Percentiles rank a stretch among this genome's conserved stretches.
phyloP scores from a whole-genome alignment of 2,797 vertebrate genomes.

The Cryptoprocta ferox region DNA sequence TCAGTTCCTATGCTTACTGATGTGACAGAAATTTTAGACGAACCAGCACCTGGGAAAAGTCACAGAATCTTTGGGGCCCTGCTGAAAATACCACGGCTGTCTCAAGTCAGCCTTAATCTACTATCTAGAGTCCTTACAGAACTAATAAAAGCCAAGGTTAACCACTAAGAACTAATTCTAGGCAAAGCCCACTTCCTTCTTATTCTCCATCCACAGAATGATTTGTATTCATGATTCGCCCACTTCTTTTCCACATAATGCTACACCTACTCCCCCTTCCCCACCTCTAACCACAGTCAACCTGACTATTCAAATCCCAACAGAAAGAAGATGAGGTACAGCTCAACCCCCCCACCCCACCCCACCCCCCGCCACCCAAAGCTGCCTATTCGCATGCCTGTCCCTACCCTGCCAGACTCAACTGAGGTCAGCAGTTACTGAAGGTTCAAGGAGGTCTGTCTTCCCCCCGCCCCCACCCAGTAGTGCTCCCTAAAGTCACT shows the following conservation, averaged over 20 bases:
- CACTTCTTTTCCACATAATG: not conserved
- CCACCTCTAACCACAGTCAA: not conserved
- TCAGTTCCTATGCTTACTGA: not conserved
- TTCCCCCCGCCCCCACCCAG: not conserved
- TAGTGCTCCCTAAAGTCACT: not conserved
- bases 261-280: not conserved
- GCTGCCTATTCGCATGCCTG: not conserved
- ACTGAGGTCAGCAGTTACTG: not conserved
- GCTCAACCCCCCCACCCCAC: not conserved
- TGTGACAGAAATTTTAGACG: slow-evolving; percentile 28
- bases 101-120: not conserved
- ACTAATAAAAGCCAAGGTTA: not conserved
- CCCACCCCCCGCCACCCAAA: no score
- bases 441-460: not conserved
- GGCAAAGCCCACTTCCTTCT: not conserved
- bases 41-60: not conserved
- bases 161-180: not conserved
- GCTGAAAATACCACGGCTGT: not conserved
- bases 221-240: not conserved
- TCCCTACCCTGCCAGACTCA: not conserved
- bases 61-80: not conserved
- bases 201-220: not conserved
- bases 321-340: not conserved
- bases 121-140: not conserved
- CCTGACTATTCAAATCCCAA: not conserved